Percentiles rank a stretch among this genome's conserved stretches.
phyloP scores from a whole-genome alignment of 2,113 vertebrate species.

The Pipra filicauda region DNA sequence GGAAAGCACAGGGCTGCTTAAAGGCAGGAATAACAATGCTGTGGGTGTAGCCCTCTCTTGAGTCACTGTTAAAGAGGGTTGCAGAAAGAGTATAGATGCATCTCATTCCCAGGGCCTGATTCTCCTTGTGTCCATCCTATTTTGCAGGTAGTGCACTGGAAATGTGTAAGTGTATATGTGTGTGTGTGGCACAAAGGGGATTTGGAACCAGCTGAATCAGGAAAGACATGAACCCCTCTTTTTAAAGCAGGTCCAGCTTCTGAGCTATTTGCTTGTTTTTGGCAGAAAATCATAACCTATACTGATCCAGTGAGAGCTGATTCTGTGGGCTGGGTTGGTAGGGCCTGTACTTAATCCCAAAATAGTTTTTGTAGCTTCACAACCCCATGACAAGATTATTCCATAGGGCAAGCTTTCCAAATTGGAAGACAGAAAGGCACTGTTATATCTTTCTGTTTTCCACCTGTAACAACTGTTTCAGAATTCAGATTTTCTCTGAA shows the following conservation, averaged over 20 bases:
- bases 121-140: background rate
- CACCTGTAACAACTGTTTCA: background rate
- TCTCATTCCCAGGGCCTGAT: background rate
- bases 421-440: background rate
- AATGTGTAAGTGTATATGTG: rapidly evolving
- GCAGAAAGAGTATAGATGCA: background rate
- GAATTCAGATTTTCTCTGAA: background rate
- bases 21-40: background rate
- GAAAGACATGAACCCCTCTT: background rate
- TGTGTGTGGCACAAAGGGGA: background rate
- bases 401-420: constrained; percentile 1
- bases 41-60: background rate
- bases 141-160: background rate
- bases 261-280: background rate
- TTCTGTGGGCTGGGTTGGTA: background rate
- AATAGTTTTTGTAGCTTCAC: constrained; percentile 29
- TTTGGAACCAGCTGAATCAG: background rate
- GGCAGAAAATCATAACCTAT: background rate
- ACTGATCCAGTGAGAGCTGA: background rate
- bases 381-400: constrained; percentile 29
- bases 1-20: background rate
- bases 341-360: background rate
- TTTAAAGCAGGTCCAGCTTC: background rate
- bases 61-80: background rate
- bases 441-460: constrained; percentile 16